These are phyloP conservation scores for Antrozous pallidus DNA, from an alignment of 2,797 vertebrate species.

Conservation along the genomic window DNA sequence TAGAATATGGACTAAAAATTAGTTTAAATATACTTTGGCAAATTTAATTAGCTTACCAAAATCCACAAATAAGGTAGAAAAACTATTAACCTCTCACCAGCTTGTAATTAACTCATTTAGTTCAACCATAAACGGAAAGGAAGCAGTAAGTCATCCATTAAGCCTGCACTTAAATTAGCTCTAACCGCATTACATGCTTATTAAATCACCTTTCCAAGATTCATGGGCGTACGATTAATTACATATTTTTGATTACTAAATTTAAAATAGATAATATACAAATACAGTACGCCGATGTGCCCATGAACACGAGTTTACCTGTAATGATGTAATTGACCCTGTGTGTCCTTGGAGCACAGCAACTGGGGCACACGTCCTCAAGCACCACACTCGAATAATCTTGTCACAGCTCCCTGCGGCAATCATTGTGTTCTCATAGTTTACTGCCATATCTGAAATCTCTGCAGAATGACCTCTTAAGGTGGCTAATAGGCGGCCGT, in stretches of 20 bases:
- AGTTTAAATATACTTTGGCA: background rate
- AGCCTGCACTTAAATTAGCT: background rate
- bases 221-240: background rate
- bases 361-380: slow-evolving; percentile 96
- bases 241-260: background rate
- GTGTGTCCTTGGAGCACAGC: slow-evolving; percentile 97
- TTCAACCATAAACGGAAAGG: background rate
- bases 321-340: slow-evolving; percentile 97
- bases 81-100: background rate
- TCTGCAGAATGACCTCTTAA: slow-evolving; percentile 97
- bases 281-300: background rate
- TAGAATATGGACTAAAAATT: background rate
- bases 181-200: background rate
- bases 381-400: slow-evolving; percentile 97
- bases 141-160: background rate
- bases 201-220: background rate
- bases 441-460: slow-evolving; percentile 98
- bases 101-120: background rate
- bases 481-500: slow-evolving; percentile 94
- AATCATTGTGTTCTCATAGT: slow-evolving; percentile 97
- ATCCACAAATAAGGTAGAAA: background rate
- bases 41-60: slow-evolving; percentile 34
- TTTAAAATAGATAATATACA: background rate
- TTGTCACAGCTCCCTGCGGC: slow-evolving; percentile 99
- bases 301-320: slow-evolving; percentile 83